Percentiles rank a stretch among this genome's conserved stretches.
phyloP scores from a whole-genome alignment of 2,888 invertebrate genomes.

The Steinernema carpocapsae region DNA sequence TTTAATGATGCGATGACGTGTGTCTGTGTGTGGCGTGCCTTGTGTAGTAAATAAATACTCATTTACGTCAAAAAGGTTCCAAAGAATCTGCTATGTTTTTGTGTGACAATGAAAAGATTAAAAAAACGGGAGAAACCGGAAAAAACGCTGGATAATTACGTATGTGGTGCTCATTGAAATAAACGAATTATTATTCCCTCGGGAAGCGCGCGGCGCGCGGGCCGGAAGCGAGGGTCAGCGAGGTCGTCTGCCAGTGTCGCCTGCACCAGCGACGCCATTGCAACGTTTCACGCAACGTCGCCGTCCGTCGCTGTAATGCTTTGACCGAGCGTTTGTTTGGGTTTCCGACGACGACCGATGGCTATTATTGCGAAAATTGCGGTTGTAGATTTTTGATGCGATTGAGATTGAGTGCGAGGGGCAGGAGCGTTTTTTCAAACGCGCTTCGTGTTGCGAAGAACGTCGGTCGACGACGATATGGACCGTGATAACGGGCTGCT shows the following conservation, averaged over 20 bases:
- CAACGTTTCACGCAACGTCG: not conserved
- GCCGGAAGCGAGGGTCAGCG: constrained; percentile 9
- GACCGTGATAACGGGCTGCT: too few relatives aligned
- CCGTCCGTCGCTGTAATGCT: constrained; percentile 19
- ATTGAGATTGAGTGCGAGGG: not conserved
- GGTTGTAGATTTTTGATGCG: constrained; percentile 5
- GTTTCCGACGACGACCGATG: constrained; percentile 4
- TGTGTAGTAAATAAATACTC: constrained; percentile 25
- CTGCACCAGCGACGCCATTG: not conserved
- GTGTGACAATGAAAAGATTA: not conserved
- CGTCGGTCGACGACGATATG: too few relatives aligned
- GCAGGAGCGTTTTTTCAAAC: too few relatives aligned
- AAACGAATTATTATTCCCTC: constrained; percentile 27
- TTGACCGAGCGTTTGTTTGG: constrained; percentile 32
- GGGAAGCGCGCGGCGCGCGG: not conserved
- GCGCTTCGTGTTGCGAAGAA: too few relatives aligned
- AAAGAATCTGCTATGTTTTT: constrained; percentile 10
- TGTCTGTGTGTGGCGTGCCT: not conserved
- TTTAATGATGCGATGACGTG: not conserved
- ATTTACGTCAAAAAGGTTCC: not conserved
- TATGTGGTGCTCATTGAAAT: constrained; percentile 4
- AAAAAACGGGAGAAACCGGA: not conserved
- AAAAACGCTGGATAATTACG: not conserved
- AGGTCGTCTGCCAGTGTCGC: not conserved
- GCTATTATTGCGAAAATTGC: constrained; percentile 2